Evolutionary conservation across 2,113 vertebrate species (phyloP).

Genomic region (Pelodiscus sinensis): DNA sequence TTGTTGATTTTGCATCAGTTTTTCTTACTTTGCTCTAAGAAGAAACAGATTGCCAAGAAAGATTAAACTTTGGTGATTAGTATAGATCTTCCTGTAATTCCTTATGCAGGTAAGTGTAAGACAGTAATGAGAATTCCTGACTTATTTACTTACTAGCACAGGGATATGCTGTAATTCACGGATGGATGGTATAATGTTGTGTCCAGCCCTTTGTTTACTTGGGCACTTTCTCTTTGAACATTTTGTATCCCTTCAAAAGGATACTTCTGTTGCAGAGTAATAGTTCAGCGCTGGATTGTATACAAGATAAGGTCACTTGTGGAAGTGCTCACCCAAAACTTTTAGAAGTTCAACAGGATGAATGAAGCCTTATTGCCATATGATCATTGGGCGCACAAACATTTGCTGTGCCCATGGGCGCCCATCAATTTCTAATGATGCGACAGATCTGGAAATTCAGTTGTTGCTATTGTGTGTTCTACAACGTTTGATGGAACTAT

Average conservation of each 20-base stretch:
- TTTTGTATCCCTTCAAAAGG: fast-evolving
- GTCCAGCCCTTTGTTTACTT: not conserved
- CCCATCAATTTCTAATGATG: not conserved
- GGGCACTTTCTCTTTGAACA: not conserved
- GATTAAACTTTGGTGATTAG: not conserved
- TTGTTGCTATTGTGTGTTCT: not conserved
- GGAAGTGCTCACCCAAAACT: not conserved
- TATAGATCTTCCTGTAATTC: fast-evolving
- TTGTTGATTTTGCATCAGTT: conserved; percentile 39
- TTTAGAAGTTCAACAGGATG: not conserved
- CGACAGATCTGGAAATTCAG: not conserved
- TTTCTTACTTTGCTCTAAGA: conserved; percentile 27
- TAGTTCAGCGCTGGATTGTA: not conserved
- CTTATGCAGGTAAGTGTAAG: not conserved
- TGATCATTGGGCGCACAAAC: not conserved
- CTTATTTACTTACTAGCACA: not conserved
- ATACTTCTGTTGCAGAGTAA: not conserved
- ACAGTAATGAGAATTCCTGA: not conserved
- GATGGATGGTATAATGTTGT: fast-evolving
- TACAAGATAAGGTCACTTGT: not conserved
- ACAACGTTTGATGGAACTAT: not conserved
- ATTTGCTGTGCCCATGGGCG: not conserved
- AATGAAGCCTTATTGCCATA: not conserved
- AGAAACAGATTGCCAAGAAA: conserved; percentile 22
- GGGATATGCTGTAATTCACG: not conserved